phyloP scores from a whole-genome alignment of 2,888 invertebrate genomes.

The Microplitis deprimator region DNA sequence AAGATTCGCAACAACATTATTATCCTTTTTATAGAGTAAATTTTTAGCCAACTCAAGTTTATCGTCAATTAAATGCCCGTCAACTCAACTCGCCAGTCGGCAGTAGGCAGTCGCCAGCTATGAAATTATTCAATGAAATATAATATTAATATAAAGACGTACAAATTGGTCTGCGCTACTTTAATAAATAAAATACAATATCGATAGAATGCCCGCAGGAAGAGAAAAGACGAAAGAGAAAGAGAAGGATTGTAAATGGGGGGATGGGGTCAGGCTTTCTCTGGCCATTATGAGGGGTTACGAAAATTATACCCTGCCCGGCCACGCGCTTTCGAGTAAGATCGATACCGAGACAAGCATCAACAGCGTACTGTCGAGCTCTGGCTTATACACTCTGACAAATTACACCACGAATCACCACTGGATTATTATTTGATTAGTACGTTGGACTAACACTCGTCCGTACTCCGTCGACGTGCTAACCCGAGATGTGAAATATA shows the following conservation, averaged over 20 bases:
- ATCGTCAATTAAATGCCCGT: background rate
- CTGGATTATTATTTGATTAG: slow-evolving; percentile 46
- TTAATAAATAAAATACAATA: slow-evolving; percentile 6
- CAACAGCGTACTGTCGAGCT: background rate
- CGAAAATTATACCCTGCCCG: slow-evolving; percentile 31
- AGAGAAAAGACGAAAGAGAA: background rate
- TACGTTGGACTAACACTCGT: background rate
- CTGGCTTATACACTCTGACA: slow-evolving; percentile 11
- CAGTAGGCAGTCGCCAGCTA: no score
- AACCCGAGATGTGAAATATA: background rate
- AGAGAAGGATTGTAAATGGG: background rate
- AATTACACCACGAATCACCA: slow-evolving; percentile 32
- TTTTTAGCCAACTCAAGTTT: background rate
- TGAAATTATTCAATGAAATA: background rate
- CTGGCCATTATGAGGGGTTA: slow-evolving; percentile 8
- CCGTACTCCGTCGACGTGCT: background rate
- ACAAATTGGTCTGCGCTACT: background rate
- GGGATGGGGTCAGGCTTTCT: slow-evolving; percentile 2
- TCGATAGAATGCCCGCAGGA: background rate
- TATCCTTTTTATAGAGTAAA: slow-evolving; percentile 6
- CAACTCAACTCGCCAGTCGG: no score
- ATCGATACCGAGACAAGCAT: slow-evolving; percentile 37
- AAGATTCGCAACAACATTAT: slow-evolving; percentile 35
- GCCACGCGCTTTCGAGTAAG: slow-evolving; percentile 25
- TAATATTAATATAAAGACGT: background rate